Evolutionary conservation across 2,797 vertebrate species (phyloP), one percentile per base, ranked within the genome.

Genomic region (Hirundo rustica): DNA sequence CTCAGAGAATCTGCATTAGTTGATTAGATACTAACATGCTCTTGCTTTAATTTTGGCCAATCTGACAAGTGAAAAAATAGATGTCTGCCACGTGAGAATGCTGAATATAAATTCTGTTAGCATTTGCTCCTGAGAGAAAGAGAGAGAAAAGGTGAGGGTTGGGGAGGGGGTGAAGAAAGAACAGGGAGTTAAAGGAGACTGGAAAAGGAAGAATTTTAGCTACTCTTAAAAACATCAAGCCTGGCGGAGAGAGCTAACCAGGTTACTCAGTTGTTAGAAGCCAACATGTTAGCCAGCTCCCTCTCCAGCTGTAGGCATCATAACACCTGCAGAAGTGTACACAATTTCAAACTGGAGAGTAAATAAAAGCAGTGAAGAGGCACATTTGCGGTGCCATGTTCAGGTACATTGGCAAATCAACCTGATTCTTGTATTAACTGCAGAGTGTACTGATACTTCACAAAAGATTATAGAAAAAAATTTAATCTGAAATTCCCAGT

Each of bases 81-180:
- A 90, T 85, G 66, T 87, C 75, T 96, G 81, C 32, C 81, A 72
- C 53, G 47, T 93, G 92, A 89, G 75, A 89, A 76, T 83, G 67
- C 79, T 95, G 91, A 94, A 93, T 92, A 93, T 93, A 89, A 96
- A 96, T 96, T 94, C 86, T 86, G 65, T 89, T 95, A 93, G 62
- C 55, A 54, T 85, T 94, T 96, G 53, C 65, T 88, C 55, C 79
- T 89, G 53, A 76, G 91, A 93, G 61, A 79, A 78, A 74, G 62
- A 83, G 45, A 61, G 62, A 84, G 45, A 61, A 84, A 60, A 87
- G 51, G 47, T 88, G 67, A 91, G 58, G 27, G 34, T 0, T 87
- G 64, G 26, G 53, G 36, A 76, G 42, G 12, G 65, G 8, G 2
- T 32, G 9, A 71, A 65, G 54, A 83, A 89, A 73, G 71, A 85